phyloP scores from a whole-genome alignment of 2,888 invertebrate species.

The Drosophila longiperda region DNA sequence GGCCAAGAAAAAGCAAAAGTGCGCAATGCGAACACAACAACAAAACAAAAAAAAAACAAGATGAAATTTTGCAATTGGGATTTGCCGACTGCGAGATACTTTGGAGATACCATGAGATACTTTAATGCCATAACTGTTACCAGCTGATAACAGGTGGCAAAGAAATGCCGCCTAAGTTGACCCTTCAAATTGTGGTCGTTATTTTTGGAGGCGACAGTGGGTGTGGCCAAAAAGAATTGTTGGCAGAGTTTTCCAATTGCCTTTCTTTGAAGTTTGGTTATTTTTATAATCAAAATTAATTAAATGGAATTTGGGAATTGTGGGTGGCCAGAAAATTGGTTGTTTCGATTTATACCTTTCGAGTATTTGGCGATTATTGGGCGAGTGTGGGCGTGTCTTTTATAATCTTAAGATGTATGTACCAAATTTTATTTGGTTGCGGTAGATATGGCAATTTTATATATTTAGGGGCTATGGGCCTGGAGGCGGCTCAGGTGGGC shows the following conservation, averaged over 20 bases:
- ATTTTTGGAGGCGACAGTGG: neutral
- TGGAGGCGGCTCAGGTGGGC: too few species aligned
- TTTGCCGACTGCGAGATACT: neutral
- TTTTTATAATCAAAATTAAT: too few species aligned
- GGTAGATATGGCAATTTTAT: neutral
- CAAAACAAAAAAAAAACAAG: conserved; percentile 7
- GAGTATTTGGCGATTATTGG: too few species aligned
- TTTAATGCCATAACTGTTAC: neutral
- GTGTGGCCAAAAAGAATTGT: neutral
- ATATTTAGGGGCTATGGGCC: neutral
- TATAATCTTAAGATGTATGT: too few species aligned
- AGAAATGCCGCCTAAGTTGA: neutral
- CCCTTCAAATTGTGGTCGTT: neutral
- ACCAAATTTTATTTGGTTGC: too few species aligned
- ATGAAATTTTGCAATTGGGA: neutral
- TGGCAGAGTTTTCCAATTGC: neutral
- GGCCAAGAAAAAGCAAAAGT: conserved; percentile 61
- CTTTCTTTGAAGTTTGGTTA: neutral
- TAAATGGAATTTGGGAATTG: too few species aligned
- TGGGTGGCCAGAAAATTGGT: too few species aligned
- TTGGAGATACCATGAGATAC: too few species aligned
- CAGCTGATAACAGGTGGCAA: neutral
- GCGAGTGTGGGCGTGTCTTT: too few species aligned
- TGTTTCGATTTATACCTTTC: too few species aligned
- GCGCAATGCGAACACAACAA: conserved; percentile 43